Conservation (phyloP, 1,140 invertebrate species). For the Schlechtendalia chinensis region DNA sequence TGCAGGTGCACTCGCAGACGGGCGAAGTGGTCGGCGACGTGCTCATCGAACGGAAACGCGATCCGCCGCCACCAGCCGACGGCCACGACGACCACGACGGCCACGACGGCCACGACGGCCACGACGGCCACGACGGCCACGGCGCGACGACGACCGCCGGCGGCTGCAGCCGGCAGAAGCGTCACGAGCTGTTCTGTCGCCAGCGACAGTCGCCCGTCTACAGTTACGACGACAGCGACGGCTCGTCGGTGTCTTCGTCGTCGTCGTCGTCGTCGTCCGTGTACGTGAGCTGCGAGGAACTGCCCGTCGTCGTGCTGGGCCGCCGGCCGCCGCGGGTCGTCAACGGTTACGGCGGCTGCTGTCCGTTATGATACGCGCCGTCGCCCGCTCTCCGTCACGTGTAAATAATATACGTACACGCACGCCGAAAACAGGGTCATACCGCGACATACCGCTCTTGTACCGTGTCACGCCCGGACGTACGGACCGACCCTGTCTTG, state of each 20-base stretch:
- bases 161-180: background rate
- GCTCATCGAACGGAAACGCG: constrained; percentile 6
- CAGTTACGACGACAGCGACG: constrained; percentile 23
- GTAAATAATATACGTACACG: too few relatives aligned
- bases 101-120: background rate
- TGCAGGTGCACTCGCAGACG: constrained; percentile 38
- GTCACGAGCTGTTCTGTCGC: constrained; percentile 36
- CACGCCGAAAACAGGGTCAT: background rate
- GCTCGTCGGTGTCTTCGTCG: background rate
- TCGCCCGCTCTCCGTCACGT: background rate
- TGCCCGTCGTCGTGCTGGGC: constrained; percentile 3
- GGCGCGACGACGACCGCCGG: background rate
- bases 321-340: background rate
- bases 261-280: constrained; percentile 18
- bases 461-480: too few relatives aligned
- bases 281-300: constrained; percentile 31
- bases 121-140: background rate
- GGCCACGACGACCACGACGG: background rate
- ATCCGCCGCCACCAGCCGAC: background rate
- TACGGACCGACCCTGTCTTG: too few relatives aligned
- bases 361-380: constrained; percentile 22
- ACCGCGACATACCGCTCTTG: too few relatives aligned
- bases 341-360: background rate
- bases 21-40: constrained; percentile 41
- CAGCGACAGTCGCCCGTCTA: constrained; percentile 36